Base-by-base conservation (phyloP, 2,113 vertebrate species). In the Epinephelus lanceolatus region DNA sequence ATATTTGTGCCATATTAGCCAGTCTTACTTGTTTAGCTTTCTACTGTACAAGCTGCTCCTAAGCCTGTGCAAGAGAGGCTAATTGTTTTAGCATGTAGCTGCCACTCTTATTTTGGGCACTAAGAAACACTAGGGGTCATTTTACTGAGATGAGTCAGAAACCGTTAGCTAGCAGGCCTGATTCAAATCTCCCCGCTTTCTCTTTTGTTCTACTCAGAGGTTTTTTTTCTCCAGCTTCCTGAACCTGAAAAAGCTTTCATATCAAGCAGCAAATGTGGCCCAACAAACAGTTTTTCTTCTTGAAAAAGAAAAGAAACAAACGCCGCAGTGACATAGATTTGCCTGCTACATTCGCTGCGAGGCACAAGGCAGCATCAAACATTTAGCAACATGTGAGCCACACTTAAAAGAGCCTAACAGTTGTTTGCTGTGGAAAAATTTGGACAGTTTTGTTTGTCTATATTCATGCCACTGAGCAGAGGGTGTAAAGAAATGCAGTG, bases 11-110 rank as follows among this genome's bases (percentile, higher is more conserved):
- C 62, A 65, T 67, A 66, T 67, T 72, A 71, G 60, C 73, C 27
- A 81, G 23, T 40, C 55, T 25, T 57, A 17, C 59, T 78, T 89
- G 84, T 90, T 91, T 90, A 81, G 85, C 76, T 65, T 89, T 70
- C 61, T 68, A 73, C 80, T 79, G 76, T 70, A 86, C 71, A 66
- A 72, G 73, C 76, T 83, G 73, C 71, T 83, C 65, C 63, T 80
- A 73, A 49, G 83, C 52, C 69, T 70, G 73, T 55, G 62, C 68
- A 60, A 76, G 27, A 63, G 65, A 86, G 71, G 81, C 80, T 93
- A 92, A 92, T 94, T 94, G 91, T 92, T 94, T 93, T 92, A 91
- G 83, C 69, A 86, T 92, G 90, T 86, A 89, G 88, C 84, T 89
- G 86, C 76, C 89, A 88, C 72, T 85, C 68, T 92, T 80, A 81